Evolutionary conservation across 1,140 invertebrate genomes (phyloP).

Genomic region (Drosophila dunni): DNA sequence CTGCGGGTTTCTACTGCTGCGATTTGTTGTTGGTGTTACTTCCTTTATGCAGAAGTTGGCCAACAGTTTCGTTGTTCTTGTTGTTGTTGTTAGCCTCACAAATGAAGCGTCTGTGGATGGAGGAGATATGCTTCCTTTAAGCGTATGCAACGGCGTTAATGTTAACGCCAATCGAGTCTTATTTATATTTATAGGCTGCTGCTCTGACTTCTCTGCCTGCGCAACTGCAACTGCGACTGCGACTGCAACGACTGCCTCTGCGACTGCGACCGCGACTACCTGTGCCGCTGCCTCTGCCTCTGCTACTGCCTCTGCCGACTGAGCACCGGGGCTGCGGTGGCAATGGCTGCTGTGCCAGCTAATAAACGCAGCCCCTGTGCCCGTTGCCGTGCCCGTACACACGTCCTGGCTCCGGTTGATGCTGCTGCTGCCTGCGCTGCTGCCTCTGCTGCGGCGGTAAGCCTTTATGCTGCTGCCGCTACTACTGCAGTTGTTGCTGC

Average conservation of each 20-base stretch:
- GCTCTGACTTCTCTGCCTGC: constrained; percentile 33
- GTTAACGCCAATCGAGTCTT: constrained; percentile 46
- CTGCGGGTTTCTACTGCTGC: constrained; percentile 45
- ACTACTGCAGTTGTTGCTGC: constrained; percentile 19
- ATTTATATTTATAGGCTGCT: constrained; percentile 26
- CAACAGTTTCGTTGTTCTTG: constrained; percentile 54
- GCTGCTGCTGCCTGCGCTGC: constrained; percentile 5
- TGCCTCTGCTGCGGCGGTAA: constrained; percentile 6
- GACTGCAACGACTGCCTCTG: constrained; percentile 30
- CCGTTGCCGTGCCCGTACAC: constrained; percentile 64
- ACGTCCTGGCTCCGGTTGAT: constrained; percentile 38
- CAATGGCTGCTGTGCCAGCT: constrained; percentile 81
- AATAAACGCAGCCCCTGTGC: constrained; percentile 81
- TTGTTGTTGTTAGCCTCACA: constrained; percentile 39
- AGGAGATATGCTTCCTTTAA: constrained; percentile 63
- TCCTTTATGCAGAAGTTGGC: constrained; percentile 26
- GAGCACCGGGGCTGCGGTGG: constrained; percentile 81
- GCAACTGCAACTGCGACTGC: constrained; percentile 34
- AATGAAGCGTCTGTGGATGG: constrained; percentile 59
- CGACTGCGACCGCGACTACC: constrained; percentile 46
- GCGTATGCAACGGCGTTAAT: constrained; percentile 46
- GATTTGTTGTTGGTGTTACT: constrained; percentile 27
- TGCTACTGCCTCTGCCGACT: constrained; percentile 58
- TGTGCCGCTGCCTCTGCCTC: constrained; percentile 60
- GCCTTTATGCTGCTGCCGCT: constrained; percentile 19